Evolutionary conservation across 2,888 invertebrate species (phyloP).

Genomic region (Odiellus spinosus): DNA sequence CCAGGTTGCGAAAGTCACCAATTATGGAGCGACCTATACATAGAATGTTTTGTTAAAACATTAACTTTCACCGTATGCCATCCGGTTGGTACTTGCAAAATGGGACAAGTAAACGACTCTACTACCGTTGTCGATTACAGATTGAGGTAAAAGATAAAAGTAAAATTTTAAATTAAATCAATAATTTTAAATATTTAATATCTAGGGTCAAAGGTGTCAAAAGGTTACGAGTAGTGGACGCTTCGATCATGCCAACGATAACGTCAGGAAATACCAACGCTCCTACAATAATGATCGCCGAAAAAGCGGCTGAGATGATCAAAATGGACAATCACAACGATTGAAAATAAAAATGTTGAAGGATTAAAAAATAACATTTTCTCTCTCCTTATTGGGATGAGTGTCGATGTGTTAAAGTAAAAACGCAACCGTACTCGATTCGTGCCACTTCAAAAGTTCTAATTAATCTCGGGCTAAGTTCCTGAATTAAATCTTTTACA

Average conservation of each 20-base stretch:
- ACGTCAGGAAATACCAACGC: constrained; percentile 7
- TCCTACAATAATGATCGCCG: constrained; percentile 11
- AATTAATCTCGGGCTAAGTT: too few species aligned
- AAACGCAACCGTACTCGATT: too few species aligned
- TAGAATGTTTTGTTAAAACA: constrained; percentile 70
- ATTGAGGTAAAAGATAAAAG: constrained; percentile 30
- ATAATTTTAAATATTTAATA: neutral
- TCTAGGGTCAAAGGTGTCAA: constrained; percentile 21
- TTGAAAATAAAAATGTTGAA: too few species aligned
- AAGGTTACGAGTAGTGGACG: constrained; percentile 13
- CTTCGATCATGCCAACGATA: constrained; percentile 7
- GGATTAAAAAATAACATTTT: too few species aligned
- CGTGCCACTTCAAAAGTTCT: too few species aligned
- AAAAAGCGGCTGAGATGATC: constrained; percentile 12
- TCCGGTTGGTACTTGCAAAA: constrained; percentile 72
- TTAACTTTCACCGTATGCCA: constrained; percentile 82
- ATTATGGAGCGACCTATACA: constrained; percentile 50
- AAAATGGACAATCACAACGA: neutral
- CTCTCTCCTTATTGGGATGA: too few species aligned
- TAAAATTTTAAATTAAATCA: too few species aligned
- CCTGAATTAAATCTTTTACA: too few species aligned
- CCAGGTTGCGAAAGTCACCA: constrained; percentile 45
- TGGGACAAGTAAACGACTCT: constrained; percentile 63
- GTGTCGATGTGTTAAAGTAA: too few species aligned
- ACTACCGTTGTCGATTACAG: constrained; percentile 67